These are phyloP conservation scores for Calliopum simillimum DNA, from an alignment of 2,888 invertebrate genomes.

Conservation along the genomic window DNA sequence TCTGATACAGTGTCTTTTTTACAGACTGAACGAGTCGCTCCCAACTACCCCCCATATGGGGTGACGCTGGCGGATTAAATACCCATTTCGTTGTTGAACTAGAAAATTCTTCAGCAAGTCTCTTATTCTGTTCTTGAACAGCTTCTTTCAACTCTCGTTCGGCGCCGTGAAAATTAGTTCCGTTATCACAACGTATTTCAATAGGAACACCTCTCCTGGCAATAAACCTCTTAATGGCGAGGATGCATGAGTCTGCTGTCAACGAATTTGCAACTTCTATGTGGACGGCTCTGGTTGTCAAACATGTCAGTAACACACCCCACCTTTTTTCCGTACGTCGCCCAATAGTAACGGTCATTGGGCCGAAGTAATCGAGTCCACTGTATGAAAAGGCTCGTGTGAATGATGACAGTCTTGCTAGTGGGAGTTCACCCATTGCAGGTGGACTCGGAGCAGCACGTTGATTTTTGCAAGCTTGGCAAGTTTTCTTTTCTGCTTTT, in stretches of 20 bases:
- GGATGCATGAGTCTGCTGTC: slow-evolving; percentile 32
- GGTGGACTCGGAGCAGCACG: background rate
- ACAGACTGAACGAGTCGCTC: slow-evolving; percentile 36
- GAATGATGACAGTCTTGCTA: background rate
- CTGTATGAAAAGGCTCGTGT: slow-evolving; percentile 7
- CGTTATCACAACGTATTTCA: slow-evolving; percentile 34
- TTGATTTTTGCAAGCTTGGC: background rate
- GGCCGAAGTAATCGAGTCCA: slow-evolving; percentile 37
- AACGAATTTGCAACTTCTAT: slow-evolving; percentile 26
- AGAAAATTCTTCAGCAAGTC: too few species aligned
- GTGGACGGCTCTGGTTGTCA: slow-evolving; percentile 39
- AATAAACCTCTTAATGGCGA: slow-evolving; percentile 32
- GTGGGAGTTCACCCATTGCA: slow-evolving; percentile 1
- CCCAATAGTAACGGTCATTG: too few species aligned
- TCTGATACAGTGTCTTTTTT: slow-evolving; percentile 39
- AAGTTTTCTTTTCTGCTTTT: background rate
- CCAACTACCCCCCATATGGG: slow-evolving; percentile 47
- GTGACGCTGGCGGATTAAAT: slow-evolving; percentile 47
- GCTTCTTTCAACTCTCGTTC: slow-evolving; percentile 1
- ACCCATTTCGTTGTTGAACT: too few species aligned
- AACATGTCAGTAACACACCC: slow-evolving; percentile 38
- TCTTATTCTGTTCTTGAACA: background rate
- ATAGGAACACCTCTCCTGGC: slow-evolving; percentile 21
- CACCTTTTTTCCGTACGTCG: too few species aligned
- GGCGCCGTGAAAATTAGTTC: slow-evolving; percentile 34